phyloP scores from a whole-genome alignment of 2,113 vertebrate genomes.

The Glareola pratincola region DNA sequence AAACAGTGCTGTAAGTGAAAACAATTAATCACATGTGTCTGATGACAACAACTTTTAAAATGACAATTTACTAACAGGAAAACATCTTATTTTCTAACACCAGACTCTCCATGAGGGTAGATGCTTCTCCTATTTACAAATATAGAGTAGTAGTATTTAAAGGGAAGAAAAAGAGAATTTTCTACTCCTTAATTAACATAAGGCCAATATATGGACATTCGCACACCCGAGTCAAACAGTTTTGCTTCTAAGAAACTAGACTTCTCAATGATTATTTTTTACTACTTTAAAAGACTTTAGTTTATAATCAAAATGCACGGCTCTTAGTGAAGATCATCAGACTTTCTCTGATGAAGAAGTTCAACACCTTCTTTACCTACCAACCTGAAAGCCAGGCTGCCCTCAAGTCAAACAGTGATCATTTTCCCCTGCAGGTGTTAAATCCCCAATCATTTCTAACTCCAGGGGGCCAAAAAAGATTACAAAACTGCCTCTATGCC shows the following conservation, averaged over 20 bases:
- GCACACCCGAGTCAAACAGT: background rate
- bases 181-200: background rate
- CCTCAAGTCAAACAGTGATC: background rate
- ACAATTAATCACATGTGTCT: background rate
- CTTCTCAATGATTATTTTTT: background rate
- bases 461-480: background rate
- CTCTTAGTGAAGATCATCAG: background rate
- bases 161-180: background rate
- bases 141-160: background rate
- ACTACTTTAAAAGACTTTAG: background rate
- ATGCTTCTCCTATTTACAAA: background rate
- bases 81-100: background rate
- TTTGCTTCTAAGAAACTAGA: background rate
- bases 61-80: background rate
- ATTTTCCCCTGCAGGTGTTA: background rate
- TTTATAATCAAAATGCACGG: background rate
- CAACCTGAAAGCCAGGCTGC: background rate
- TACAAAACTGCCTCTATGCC: background rate
- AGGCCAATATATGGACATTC: background rate
- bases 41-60: background rate
- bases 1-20: background rate
- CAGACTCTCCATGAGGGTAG: background rate
- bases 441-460: background rate
- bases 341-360: background rate
- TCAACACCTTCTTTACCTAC: background rate